Evolutionary conservation across 1,140 invertebrate genomes (phyloP).

Genomic region (Drosophila eugracilis): DNA sequence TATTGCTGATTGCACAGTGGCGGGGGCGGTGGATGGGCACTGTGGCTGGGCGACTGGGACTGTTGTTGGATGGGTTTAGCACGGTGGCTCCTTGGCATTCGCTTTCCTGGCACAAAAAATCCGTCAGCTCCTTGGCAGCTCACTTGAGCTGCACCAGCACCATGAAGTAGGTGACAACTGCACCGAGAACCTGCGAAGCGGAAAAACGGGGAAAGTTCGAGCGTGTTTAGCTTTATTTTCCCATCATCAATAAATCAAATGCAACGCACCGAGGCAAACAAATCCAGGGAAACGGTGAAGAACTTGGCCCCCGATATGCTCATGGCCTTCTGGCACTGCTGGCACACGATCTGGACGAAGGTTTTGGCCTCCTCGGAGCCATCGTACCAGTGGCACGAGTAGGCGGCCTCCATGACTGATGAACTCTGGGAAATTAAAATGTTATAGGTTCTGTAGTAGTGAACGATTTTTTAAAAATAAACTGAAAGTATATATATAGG

Average conservation of each 20-base stretch:
- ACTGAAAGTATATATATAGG: too few relatives aligned
- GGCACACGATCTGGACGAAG: conserved; percentile 95
- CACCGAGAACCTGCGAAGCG: conserved; percentile 90
- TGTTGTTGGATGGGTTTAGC: conserved; percentile 26
- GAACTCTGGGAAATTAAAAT: conserved; percentile 87
- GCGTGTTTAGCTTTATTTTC: conserved; percentile 20
- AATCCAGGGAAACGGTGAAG: conserved; percentile 93
- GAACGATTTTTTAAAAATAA: too few relatives aligned
- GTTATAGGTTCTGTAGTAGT: not conserved
- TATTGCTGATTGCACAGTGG: conserved; percentile 23
- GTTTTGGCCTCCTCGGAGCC: conserved; percentile 95
- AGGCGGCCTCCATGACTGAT: conserved; percentile 95
- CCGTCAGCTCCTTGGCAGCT: conserved; percentile 59
- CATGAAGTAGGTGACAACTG: conserved; percentile 96
- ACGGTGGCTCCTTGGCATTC: conserved; percentile 47
- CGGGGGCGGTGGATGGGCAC: conserved; percentile 8
- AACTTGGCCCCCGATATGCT: conserved; percentile 94
- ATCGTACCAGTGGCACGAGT: conserved; percentile 95
- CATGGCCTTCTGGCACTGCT: conserved; percentile 94
- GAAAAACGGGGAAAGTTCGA: conserved; percentile 24
- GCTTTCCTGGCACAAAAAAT: conserved; percentile 41
- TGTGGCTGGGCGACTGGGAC: not conserved
- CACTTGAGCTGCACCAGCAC: conserved; percentile 94
- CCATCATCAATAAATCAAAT: not conserved
- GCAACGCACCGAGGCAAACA: conserved; percentile 92